A percentile compares a stretch with the other conserved stretches of the same genome.
These are phyloP conservation scores for Taenaris catops DNA, from an alignment of 2,888 invertebrate genomes.

Conservation along the genomic window DNA sequence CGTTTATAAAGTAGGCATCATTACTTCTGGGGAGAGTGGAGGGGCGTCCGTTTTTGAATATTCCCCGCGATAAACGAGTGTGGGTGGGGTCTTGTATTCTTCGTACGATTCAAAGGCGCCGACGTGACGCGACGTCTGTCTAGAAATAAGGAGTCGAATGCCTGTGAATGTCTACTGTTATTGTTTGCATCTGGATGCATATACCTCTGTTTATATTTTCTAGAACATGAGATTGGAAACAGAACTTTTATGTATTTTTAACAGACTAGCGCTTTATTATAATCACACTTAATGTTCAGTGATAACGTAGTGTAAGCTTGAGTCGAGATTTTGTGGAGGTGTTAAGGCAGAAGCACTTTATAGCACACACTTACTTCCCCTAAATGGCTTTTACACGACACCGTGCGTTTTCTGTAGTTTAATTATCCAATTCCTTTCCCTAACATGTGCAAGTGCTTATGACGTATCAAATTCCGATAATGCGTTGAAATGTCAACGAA, in stretches of 20 bases:
- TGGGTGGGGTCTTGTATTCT: slow-evolving; percentile 12
- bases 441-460: too few species aligned
- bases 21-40: slow-evolving; percentile 47
- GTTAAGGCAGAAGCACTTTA: too few species aligned
- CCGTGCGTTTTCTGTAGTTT: too few species aligned
- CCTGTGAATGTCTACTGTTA: background rate
- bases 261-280: too few species aligned
- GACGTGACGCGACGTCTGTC: slow-evolving; percentile 10
- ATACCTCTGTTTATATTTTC: background rate
- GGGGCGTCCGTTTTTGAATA: slow-evolving; percentile 51
- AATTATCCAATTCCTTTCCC: too few species aligned
- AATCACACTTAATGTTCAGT: too few species aligned
- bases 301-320: too few species aligned
- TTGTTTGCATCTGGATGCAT: background rate
- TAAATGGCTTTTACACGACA: too few species aligned
- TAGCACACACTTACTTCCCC: too few species aligned
- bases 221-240: too few species aligned
- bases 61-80: slow-evolving; percentile 42
- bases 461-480: slow-evolving; percentile 1
- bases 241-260: too few species aligned
- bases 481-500: slow-evolving; percentile 1
- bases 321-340: too few species aligned
- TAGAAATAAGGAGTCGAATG: slow-evolving; percentile 3
- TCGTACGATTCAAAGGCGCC: slow-evolving; percentile 36
- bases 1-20: slow-evolving; percentile 64